phyloP scores from a whole-genome alignment of 2,113 vertebrate species.

The Oncorhynchus tshawytscha region DNA sequence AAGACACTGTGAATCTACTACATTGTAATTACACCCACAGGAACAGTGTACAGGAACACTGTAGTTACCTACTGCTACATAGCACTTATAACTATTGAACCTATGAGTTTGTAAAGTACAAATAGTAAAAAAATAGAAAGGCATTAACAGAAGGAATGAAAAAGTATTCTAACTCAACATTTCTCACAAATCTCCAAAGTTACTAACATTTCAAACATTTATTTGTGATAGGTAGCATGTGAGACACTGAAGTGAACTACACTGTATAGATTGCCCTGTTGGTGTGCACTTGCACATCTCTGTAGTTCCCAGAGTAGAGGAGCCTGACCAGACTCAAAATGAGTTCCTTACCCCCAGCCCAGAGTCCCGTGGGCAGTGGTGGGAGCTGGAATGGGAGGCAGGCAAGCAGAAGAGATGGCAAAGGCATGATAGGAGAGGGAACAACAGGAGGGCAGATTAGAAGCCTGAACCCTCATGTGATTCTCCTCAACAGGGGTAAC shows the following conservation, averaged over 20 bases:
- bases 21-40: not conserved
- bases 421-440: constrained; percentile 32
- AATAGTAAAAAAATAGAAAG: not conserved
- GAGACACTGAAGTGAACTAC: not conserved
- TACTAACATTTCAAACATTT: not conserved
- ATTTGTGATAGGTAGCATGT: too few species aligned
- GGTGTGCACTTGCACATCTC: not conserved
- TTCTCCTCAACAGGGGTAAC: constrained; percentile 26
- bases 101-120: too few species aligned
- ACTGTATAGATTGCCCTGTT: not conserved
- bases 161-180: not conserved
- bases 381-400: constrained; percentile 13
- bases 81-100: too few species aligned
- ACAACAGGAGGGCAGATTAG: constrained; percentile 35
- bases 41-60: not conserved
- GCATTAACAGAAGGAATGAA: not conserved
- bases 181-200: not conserved
- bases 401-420: constrained; percentile 28
- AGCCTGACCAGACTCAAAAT: constrained; percentile 1
- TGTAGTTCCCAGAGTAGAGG: not conserved
- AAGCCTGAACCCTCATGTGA: constrained; percentile 34
- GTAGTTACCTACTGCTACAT: too few species aligned
- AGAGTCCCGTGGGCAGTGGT: not conserved
- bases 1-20: not conserved
- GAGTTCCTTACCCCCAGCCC: not conserved